These are phyloP conservation scores for Mus musculus DNA, from an alignment of 2,113 vertebrate genomes.

Conservation along the genomic window GRCm39 chr19:27705501-27706000, in stretches of 20 bases:
- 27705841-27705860: not conserved
- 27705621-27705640: not conserved
- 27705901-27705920: not conserved
- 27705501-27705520: too few relatives aligned
- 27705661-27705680: not conserved
- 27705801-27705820: not conserved
- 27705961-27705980: not conserved
- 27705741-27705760: not conserved
- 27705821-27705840: not conserved
- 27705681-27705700: too few relatives aligned
- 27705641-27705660: not conserved
- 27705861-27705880: not conserved
- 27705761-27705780: too few relatives aligned
- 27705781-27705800: not conserved
- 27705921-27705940: not conserved
- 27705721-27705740: too few relatives aligned
- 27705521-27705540: not conserved
- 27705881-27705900: not conserved
- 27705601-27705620: too few relatives aligned
- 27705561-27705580: too few relatives aligned
- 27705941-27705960: not conserved
- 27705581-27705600: not conserved
- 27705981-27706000: not conserved
- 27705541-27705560: not conserved
- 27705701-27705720: not conserved